These are phyloP conservation scores for Epicampocera succincta DNA, from an alignment of 2,888 invertebrate species.

Conservation along the genomic window DNA sequence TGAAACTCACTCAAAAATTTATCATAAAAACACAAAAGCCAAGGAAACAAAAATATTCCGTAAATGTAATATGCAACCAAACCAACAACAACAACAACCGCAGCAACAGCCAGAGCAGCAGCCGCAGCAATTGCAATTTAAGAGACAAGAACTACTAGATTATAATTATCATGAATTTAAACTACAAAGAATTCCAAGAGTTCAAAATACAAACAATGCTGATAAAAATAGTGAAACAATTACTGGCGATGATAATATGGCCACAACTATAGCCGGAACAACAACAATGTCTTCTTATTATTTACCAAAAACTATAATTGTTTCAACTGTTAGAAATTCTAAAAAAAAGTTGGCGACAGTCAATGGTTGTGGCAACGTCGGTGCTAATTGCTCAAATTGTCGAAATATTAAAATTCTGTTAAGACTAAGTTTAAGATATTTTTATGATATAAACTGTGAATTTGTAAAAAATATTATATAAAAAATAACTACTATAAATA, in stretches of 20 bases:
- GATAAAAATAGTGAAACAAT: slow-evolving; percentile 65
- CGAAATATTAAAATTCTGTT: slow-evolving; percentile 77
- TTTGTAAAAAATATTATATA: slow-evolving; percentile 74
- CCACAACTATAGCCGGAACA: slow-evolving; percentile 23
- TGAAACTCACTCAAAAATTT: slow-evolving; percentile 25
- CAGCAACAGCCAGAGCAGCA: slow-evolving; percentile 33
- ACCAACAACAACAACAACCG: slow-evolving; percentile 15
- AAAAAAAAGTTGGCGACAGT: neutral
- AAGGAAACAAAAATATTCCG: slow-evolving; percentile 41
- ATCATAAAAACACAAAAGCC: slow-evolving; percentile 32
- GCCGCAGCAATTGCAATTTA: slow-evolving; percentile 53
- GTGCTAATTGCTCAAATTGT: slow-evolving; percentile 76
- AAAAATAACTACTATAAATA: slow-evolving; percentile 53
- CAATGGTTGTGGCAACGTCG: slow-evolving; percentile 67
- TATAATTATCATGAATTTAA: slow-evolving; percentile 48
- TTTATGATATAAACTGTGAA: slow-evolving; percentile 77
- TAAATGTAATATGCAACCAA: slow-evolving; percentile 42
- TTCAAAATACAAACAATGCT: slow-evolving; percentile 39
- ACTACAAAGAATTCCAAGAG: slow-evolving; percentile 48
- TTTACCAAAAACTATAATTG: neutral
- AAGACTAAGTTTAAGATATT: slow-evolving; percentile 77
- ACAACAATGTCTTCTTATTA: slow-evolving; percentile 21
- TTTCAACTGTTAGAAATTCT: neutral
- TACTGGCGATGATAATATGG: slow-evolving; percentile 65
- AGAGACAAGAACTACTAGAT: slow-evolving; percentile 34